phyloP scores from a whole-genome alignment of 1,140 invertebrate species.

The Pristionchus pacificus region DNA sequence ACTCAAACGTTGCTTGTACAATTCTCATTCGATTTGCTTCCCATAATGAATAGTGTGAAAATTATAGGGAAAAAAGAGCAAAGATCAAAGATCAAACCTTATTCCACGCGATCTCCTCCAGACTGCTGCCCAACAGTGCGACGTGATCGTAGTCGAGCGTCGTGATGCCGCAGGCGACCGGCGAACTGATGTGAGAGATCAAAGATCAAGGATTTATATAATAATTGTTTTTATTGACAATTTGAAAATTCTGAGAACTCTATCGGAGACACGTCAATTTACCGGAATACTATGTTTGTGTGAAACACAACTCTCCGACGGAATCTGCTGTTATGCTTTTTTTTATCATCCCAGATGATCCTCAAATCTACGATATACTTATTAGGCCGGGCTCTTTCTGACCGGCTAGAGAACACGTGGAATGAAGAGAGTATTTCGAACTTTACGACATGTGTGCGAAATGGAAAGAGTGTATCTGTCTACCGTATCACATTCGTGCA shows the following conservation, averaged over 20 bases:
- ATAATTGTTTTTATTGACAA: neutral
- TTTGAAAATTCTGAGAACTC: neutral
- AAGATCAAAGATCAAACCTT: constrained; percentile 62
- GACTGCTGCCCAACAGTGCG: constrained; percentile 74
- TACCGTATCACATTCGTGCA: constrained; percentile 85
- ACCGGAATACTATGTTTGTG: neutral
- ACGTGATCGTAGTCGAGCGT: constrained; percentile 85
- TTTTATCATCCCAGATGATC: neutral
- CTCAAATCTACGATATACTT: neutral
- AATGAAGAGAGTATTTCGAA: neutral
- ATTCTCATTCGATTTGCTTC: neutral
- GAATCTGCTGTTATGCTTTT: neutral
- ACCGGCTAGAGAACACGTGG: neutral
- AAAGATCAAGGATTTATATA: constrained; percentile 7
- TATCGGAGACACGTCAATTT: neutral
- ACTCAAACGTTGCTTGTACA: neutral
- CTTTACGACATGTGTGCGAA: constrained; percentile 14
- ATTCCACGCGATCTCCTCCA: constrained; percentile 83
- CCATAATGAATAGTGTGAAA: too few relatives aligned
- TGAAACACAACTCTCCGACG: neutral
- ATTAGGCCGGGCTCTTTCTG: neutral
- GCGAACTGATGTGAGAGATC: constrained; percentile 62
- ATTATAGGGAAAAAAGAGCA: neutral
- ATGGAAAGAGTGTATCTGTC: constrained; percentile 18
- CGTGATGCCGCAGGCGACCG: constrained; percentile 80